Evolutionary conservation across 2,888 invertebrate genomes (phyloP).

Genomic region (Mactromeris polynyma): DNA sequence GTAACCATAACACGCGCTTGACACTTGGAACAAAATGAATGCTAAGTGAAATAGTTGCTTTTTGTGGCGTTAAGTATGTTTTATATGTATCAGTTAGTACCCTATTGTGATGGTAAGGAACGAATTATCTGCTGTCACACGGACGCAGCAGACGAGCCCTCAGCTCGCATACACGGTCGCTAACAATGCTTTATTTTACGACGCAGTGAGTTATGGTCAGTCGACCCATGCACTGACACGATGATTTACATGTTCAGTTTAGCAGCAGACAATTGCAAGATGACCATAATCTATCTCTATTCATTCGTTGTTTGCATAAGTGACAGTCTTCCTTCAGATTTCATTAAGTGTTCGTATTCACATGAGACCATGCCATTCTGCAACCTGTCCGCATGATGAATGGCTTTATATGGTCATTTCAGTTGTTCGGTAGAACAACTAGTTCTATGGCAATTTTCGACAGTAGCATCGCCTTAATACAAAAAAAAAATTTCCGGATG

Average conservation of each 20-base stretch:
- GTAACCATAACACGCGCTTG: too few species aligned
- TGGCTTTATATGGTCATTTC: conserved; percentile 1
- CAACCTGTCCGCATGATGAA: not conserved
- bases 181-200: not conserved
- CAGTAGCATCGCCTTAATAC: too few species aligned
- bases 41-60: too few species aligned
- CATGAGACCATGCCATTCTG: conserved; percentile 3
- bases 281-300: conserved; percentile 58
- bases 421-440: not conserved
- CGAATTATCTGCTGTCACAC: too few species aligned
- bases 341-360: conserved; percentile 45
- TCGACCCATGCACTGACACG: conserved; percentile 30
- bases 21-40: too few species aligned
- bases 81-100: too few species aligned
- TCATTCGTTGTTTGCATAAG: conserved; percentile 47
- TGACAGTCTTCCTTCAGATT: conserved; percentile 47
- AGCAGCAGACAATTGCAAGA: conserved; percentile 43
- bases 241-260: conserved; percentile 51
- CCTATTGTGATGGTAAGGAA: too few species aligned
- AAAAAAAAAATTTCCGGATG: too few species aligned
- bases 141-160: too few species aligned
- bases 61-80: too few species aligned
- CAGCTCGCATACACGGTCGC: too few species aligned
- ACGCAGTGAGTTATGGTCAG: not conserved
- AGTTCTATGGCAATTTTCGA: too few species aligned